Conservation (phyloP, 1,140 invertebrate species). For the Sesamia nonagrioides region DNA sequence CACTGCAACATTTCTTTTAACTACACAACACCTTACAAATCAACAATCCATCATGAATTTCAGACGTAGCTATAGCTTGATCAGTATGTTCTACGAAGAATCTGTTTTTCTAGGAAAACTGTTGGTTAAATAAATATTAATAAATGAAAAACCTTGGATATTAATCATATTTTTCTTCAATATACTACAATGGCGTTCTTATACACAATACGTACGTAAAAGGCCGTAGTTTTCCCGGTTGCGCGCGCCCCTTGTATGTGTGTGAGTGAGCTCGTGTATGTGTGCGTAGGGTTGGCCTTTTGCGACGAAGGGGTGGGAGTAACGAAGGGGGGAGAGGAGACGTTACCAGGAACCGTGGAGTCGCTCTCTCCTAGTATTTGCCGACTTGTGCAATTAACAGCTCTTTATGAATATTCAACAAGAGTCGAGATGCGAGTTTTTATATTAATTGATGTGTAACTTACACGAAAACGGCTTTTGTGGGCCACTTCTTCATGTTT, state of each 20-base stretch:
- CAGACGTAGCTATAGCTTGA: too few relatives aligned
- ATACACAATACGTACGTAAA: constrained; percentile 85
- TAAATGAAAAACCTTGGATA: neutral
- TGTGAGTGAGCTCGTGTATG: constrained; percentile 69
- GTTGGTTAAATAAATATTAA: neutral
- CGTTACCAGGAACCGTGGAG: constrained; percentile 76
- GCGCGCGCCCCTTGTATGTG: constrained; percentile 75
- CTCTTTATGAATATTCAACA: constrained; percentile 87
- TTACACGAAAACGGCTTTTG: constrained; percentile 60
- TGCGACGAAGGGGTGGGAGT: constrained; percentile 61
- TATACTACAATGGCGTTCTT: constrained; percentile 76
- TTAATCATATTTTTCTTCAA: constrained; percentile 54
- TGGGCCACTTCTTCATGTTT: constrained; percentile 47
- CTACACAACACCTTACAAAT: too few relatives aligned
- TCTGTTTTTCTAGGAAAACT: neutral
- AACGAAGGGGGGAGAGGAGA: constrained; percentile 42
- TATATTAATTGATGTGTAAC: constrained; percentile 83
- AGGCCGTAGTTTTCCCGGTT: constrained; percentile 85
- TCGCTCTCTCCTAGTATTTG: constrained; percentile 82
- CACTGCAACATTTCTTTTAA: neutral
- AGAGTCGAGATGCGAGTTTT: constrained; percentile 77
- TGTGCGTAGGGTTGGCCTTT: constrained; percentile 83
- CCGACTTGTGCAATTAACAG: constrained; percentile 86
- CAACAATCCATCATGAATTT: too few relatives aligned
- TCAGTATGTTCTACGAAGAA: neutral